A percentile compares a stretch with the other conserved stretches of the same genome.
Conservation (phyloP, 2,888 invertebrate genomes). For the Elegia similella region DNA sequence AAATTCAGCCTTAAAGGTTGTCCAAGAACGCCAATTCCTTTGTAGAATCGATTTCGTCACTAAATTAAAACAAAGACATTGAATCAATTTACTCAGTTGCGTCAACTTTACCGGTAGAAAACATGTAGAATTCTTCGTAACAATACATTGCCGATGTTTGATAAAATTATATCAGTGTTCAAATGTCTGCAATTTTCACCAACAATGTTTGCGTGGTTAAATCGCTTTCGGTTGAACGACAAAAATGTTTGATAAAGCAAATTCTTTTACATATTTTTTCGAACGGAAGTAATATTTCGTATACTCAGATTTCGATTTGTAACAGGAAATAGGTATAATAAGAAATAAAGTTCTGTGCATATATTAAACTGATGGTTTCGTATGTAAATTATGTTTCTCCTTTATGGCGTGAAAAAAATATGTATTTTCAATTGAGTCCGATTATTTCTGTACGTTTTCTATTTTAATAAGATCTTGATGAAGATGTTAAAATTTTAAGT, state of each 20-base stretch:
- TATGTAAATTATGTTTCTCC: neutral
- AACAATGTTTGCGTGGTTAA: neutral
- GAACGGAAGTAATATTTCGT: constrained; percentile 12
- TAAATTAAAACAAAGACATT: constrained; percentile 55
- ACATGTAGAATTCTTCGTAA: constrained; percentile 14
- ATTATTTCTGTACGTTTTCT: neutral
- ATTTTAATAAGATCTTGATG: neutral
- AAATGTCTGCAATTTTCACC: neutral
- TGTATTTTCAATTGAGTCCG: neutral
- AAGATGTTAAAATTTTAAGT: no score
- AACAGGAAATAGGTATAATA: constrained; percentile 26
- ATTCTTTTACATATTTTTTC: constrained; percentile 16
- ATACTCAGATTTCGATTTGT: constrained; percentile 24
- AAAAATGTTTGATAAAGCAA: constrained; percentile 4
- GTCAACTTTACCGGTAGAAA: constrained; percentile 34
- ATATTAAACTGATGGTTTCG: neutral
- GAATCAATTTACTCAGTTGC: constrained; percentile 61
- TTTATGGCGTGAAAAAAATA: neutral
- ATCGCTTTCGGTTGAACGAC: neutral
- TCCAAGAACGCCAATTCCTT: constrained; percentile 39
- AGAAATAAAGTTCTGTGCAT: neutral
- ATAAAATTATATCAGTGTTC: neutral
- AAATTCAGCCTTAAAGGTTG: constrained; percentile 48
- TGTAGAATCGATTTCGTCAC: constrained; percentile 42
- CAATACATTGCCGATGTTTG: constrained; percentile 1